Base-by-base conservation (phyloP, 2,797 vertebrate species). In the Linurgus olivaceus region DNA sequence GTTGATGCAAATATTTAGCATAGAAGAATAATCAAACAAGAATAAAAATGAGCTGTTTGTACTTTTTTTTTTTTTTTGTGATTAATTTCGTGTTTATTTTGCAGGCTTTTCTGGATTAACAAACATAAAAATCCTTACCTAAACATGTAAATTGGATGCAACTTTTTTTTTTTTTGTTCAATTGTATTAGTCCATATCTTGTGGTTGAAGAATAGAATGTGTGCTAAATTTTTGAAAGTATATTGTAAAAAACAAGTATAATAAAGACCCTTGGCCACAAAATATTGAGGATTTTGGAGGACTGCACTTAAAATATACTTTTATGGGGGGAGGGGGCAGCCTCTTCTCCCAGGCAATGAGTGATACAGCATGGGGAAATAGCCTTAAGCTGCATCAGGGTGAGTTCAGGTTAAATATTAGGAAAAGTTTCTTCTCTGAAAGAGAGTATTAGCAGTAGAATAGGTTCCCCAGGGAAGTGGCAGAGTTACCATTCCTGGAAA, bases 251-350 rank as follows among this genome's bases (percentile, higher is more conserved):
- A 37, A 54, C 6, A 11, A 7, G 2, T 19, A 13, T 13, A 38
- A 10, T 4, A 54, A 35, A 31, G 7, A 19, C 23, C 48, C 6
- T 67, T 88, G 52, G 5, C 9, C 67, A 25, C 17, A 50, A 61
- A 29, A 28, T 57, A 24, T 57, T 7, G 11, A 79, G 15, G 5
- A 57, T 57, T 40, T 13, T 70, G 28, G 19, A 73, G 13, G 23
- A 52, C 15, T 35, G 9, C 10, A 38, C 3, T 67, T 38, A 38
- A 72, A 4, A n/a, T 14, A 31, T 37, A 17, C 5, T 59, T 48
- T 2, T 42, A 14, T 35, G 38, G n/a, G 3, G 7, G 8, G 1
- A 26, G 6, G 7, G 2, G 3, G 3, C 0, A 0, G 6, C 21
- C 18, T 74, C 18, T 48, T 68, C 13, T 68, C 6, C 5, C 18